A percentile compares a stretch with the other conserved stretches of the same genome.
These are phyloP conservation scores for Eumerus sabulonum DNA, from an alignment of 2,888 invertebrate genomes.

Conservation along the genomic window DNA sequence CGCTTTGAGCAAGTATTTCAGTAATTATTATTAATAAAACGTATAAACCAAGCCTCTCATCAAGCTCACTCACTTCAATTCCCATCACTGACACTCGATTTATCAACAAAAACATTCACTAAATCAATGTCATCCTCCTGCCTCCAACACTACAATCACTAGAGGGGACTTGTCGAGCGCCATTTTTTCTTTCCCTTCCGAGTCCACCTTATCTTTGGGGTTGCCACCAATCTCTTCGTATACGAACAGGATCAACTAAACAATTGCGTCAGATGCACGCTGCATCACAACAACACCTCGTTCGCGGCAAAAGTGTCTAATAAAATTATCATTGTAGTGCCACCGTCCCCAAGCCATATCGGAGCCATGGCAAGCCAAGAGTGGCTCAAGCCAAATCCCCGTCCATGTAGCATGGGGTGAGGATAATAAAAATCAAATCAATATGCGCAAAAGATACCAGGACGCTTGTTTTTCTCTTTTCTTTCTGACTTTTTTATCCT, in stretches of 20 bases:
- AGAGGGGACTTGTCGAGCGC: conserved; percentile 28
- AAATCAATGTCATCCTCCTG: conserved; percentile 70
- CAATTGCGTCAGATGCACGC: conserved; percentile 1
- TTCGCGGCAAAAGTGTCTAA: conserved; percentile 31
- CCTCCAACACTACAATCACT: neutral
- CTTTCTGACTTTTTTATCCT: conserved; percentile 28
- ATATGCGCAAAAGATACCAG: conserved; percentile 58
- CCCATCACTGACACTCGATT: conserved; percentile 71
- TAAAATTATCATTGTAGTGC: conserved; percentile 58
- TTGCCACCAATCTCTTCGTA: conserved; percentile 40
- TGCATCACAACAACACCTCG: neutral
- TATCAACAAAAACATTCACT: conserved; percentile 71
- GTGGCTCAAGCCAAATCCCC: conserved; percentile 20
- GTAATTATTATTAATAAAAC: no score
- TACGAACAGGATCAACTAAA: conserved; percentile 37
- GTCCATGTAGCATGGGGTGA: conserved; percentile 53
- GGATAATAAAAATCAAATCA: conserved; percentile 68
- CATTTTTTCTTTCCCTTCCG: conserved; percentile 15
- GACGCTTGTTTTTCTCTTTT: conserved; percentile 20
- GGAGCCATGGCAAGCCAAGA: conserved; percentile 16
- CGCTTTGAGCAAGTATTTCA: no score
- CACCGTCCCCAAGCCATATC: conserved; percentile 26
- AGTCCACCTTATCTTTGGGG: conserved; percentile 37
- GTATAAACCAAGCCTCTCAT: no score
- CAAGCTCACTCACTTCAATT: conserved; percentile 49